phyloP scores from a whole-genome alignment of 2,888 invertebrate species.

The Ophioninae sp. region DNA sequence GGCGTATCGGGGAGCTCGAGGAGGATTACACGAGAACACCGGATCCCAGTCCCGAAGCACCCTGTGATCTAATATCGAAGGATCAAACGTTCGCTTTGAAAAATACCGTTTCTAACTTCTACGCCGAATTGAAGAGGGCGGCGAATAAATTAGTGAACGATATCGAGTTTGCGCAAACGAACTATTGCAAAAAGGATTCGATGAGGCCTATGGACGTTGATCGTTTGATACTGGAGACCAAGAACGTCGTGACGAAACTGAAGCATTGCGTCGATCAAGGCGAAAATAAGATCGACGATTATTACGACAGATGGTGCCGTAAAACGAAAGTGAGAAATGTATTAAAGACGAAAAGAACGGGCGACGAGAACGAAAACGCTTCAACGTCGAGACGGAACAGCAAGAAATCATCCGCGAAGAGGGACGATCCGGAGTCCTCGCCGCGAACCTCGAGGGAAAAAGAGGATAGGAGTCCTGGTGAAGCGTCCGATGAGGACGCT shows the following conservation, averaged over 20 bases:
- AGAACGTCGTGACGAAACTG: conserved; percentile 57
- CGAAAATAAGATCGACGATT: conserved; percentile 63
- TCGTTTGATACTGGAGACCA: conserved; percentile 62
- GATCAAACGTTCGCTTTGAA: conserved; percentile 54
- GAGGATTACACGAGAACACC: conserved; percentile 45
- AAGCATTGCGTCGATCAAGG: conserved; percentile 50
- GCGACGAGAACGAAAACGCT: conserved; percentile 30
- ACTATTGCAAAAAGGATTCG: conserved; percentile 59
- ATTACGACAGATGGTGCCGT: conserved; percentile 66
- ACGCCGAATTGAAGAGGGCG: conserved; percentile 43
- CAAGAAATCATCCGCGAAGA: conserved; percentile 28
- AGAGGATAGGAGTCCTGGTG: background rate
- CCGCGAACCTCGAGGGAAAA: background rate
- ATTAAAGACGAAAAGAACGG: conserved; percentile 5
- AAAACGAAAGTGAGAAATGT: conserved; percentile 53
- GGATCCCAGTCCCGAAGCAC: conserved; percentile 16
- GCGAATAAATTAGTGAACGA: conserved; percentile 49
- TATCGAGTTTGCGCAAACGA: conserved; percentile 62
- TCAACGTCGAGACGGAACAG: background rate
- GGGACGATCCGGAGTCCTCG: conserved; percentile 19
- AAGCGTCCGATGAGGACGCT: conserved; percentile 12
- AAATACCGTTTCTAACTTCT: conserved; percentile 45
- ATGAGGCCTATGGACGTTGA: conserved; percentile 56
- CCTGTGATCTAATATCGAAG: conserved; percentile 42
- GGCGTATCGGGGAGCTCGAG: conserved; percentile 45